phyloP scores from a whole-genome alignment of 2,113 vertebrate species.

The Prunella fulvescens region DNA sequence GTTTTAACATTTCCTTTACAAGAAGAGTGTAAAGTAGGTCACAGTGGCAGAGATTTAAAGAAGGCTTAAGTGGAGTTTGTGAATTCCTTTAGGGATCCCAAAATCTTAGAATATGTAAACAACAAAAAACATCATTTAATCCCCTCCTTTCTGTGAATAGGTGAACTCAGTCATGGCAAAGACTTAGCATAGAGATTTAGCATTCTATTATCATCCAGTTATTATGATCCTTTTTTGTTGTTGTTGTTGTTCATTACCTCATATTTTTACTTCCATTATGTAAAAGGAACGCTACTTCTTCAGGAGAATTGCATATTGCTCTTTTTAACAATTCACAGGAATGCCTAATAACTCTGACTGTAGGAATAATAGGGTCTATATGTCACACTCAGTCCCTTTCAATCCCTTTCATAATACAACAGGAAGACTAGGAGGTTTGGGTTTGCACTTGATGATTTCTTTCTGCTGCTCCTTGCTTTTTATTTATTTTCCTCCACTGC shows the following conservation, averaged over 20 bases:
- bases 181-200: neutral
- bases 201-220: neutral
- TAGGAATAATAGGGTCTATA: neutral
- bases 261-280: neutral
- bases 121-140: neutral
- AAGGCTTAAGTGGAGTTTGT: neutral
- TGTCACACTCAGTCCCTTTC: neutral
- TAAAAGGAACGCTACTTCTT: neutral
- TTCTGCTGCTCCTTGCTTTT: neutral
- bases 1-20: neutral
- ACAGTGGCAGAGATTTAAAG: neutral
- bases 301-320: neutral
- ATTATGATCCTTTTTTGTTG: neutral
- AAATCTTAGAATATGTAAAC: neutral
- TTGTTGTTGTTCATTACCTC: neutral
- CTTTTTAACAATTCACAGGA: neutral
- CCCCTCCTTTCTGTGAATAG: neutral
- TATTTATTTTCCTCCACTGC: neutral
- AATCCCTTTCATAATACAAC: neutral
- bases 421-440: accelerated
- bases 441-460: neutral
- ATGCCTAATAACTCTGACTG: neutral
- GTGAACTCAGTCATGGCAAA: neutral
- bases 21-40: neutral
- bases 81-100: neutral